Evolutionary conservation across 2,888 invertebrate species (phyloP).

Genomic region (Clistopyga incitator): DNA sequence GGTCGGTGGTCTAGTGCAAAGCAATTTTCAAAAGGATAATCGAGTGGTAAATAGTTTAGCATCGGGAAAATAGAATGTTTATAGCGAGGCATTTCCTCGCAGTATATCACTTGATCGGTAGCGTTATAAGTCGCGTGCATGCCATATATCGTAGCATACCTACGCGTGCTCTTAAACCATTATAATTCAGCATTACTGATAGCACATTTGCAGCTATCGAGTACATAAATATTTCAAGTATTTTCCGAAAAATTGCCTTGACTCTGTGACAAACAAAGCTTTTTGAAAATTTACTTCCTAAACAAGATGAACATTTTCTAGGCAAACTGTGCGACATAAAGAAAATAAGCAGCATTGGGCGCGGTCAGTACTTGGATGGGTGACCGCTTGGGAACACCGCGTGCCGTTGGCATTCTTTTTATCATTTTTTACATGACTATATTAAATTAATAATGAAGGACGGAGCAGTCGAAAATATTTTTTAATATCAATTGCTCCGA

Average conservation of each 20-base stretch:
- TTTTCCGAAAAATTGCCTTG: neutral
- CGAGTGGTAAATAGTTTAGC: slow-evolving; percentile 42
- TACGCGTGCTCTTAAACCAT: slow-evolving; percentile 11
- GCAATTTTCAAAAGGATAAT: slow-evolving; percentile 44
- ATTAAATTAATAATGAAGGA: no score
- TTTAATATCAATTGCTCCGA: no score
- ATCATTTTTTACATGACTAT: no score
- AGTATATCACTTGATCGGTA: slow-evolving; percentile 32
- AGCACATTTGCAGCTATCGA: slow-evolving; percentile 1
- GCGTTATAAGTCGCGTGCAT: slow-evolving; percentile 22
- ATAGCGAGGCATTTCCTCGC: slow-evolving; percentile 33
- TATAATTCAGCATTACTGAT: neutral
- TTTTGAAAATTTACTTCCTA: no score
- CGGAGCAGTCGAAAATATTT: no score
- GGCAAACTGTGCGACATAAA: no score
- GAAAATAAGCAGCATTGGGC: no score
- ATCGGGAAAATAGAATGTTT: slow-evolving; percentile 44
- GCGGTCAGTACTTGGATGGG: no score
- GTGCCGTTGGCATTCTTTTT: no score
- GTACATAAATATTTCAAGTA: neutral
- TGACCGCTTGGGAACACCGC: no score
- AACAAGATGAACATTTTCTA: no score
- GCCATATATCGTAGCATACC: slow-evolving; percentile 9
- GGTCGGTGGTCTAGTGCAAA: neutral
- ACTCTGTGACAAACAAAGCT: no score